These are phyloP conservation scores for Zoanthus sansibaricus DNA, from an alignment of 92 coral and sea anemone species.

Conservation along the genomic window DNA sequence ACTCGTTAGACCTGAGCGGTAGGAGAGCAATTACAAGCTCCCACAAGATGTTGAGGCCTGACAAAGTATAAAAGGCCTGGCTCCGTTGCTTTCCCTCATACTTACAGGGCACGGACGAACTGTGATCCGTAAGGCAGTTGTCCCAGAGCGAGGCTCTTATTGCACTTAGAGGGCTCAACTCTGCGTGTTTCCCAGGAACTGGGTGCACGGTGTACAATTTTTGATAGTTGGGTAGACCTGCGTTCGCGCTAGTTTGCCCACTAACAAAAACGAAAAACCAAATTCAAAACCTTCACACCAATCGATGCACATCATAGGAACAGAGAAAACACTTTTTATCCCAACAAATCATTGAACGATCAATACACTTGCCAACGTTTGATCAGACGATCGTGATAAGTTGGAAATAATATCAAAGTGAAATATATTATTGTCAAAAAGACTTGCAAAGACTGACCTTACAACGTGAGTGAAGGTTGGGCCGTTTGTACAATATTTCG, in stretches of 20 bases:
- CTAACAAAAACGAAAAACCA: background rate
- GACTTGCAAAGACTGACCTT: no score
- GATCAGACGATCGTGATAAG: no score
- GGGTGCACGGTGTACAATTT: slow-evolving; percentile 55
- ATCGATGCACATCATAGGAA: background rate
- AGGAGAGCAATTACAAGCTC: background rate
- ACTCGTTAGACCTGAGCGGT: background rate
- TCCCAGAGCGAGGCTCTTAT: slow-evolving; percentile 55
- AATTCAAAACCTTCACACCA: background rate
- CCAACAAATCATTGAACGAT: no score
- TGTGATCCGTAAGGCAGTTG: slow-evolving; percentile 60
- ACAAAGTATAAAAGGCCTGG: slow-evolving; percentile 16
- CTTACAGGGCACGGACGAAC: slow-evolving; percentile 58
- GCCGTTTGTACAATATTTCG: no score
- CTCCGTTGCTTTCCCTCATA: background rate
- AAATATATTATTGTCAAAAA: no score
- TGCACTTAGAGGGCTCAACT: slow-evolving; percentile 48
- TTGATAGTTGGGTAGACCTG: slow-evolving; percentile 50
- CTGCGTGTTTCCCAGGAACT: slow-evolving; percentile 52
- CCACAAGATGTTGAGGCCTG: background rate
- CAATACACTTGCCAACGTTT: no score
- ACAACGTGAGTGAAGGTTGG: no score
- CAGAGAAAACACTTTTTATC: no score
- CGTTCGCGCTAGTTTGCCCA: slow-evolving; percentile 65
- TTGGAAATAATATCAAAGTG: no score